phyloP scores from a whole-genome alignment of 2,888 invertebrate species.

The Apamea monoglypha region DNA sequence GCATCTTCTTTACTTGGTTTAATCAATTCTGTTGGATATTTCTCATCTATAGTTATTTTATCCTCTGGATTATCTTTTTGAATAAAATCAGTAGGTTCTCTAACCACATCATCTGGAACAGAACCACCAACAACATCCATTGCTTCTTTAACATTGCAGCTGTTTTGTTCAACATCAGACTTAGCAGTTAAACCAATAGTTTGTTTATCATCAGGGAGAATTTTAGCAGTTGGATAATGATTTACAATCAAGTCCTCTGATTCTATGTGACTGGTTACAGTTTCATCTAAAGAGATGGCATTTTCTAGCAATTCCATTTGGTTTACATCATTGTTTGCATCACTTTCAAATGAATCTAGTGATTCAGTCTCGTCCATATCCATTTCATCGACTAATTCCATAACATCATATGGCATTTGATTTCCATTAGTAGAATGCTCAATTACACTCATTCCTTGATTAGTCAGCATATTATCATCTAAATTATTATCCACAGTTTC shows the following conservation, averaged over 20 bases:
- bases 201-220: background rate
- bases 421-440: conserved; percentile 66
- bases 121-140: background rate
- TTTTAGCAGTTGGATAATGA: background rate
- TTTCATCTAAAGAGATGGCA: background rate
- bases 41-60: background rate
- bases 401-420: background rate
- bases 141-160: background rate
- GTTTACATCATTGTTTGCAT: background rate
- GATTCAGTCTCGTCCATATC: background rate
- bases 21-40: too few species aligned
- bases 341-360: background rate
- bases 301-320: background rate
- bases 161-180: background rate
- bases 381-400: background rate
- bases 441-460: conserved; percentile 48
- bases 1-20: background rate
- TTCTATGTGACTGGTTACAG: background rate
- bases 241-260: background rate
- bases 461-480: background rate
- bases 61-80: background rate
- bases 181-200: background rate
- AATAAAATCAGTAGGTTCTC: background rate
- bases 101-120: background rate
- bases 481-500: conserved; percentile 1